These are phyloP conservation scores for Eurystomus glaucurus DNA, from an alignment of 2,797 vertebrate species.

Conservation along the genomic window DNA sequence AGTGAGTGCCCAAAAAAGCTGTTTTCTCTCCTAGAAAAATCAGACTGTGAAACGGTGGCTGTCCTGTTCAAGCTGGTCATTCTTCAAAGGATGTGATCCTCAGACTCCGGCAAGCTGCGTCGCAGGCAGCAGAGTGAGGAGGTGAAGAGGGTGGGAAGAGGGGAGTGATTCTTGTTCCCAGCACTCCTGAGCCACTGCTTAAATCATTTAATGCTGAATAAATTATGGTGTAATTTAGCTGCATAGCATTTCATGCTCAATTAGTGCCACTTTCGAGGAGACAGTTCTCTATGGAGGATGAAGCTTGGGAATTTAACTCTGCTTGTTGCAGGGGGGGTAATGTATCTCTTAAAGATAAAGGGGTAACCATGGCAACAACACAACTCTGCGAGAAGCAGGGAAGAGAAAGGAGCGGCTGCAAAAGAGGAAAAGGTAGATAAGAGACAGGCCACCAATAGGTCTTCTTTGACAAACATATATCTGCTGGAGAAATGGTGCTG, in stretches of 20 bases:
- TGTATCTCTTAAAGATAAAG: slow-evolving; percentile 40
- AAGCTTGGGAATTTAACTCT: slow-evolving; percentile 17
- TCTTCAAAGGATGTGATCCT: fast-evolving
- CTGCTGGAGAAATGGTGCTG: not conserved
- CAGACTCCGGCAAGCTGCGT: fast-evolving
- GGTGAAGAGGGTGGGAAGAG: slow-evolving; percentile 6
- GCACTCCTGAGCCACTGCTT: slow-evolving; percentile 36
- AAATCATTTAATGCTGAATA: slow-evolving; percentile 70
- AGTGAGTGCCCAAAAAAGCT: not conserved
- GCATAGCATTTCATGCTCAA: slow-evolving; percentile 74
- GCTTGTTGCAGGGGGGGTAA: not conserved
- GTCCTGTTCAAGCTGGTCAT: not conserved
- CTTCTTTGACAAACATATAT: not conserved
- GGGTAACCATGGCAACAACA: slow-evolving; percentile 65
- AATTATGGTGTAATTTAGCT: slow-evolving; percentile 72
- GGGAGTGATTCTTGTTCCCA: slow-evolving; percentile 31
- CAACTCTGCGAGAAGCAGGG: not conserved
- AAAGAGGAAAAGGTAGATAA: slow-evolving; percentile 25
- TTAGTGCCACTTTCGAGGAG: slow-evolving; percentile 71
- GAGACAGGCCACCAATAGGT: not conserved
- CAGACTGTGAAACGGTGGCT: fast-evolving
- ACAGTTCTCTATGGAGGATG: slow-evolving; percentile 8
- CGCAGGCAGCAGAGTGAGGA: not conserved
- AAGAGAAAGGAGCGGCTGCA: not conserved
- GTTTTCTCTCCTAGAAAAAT: not conserved